Base-by-base conservation (phyloP, 2,113 vertebrate species). In the Alaudala cheleensis region DNA sequence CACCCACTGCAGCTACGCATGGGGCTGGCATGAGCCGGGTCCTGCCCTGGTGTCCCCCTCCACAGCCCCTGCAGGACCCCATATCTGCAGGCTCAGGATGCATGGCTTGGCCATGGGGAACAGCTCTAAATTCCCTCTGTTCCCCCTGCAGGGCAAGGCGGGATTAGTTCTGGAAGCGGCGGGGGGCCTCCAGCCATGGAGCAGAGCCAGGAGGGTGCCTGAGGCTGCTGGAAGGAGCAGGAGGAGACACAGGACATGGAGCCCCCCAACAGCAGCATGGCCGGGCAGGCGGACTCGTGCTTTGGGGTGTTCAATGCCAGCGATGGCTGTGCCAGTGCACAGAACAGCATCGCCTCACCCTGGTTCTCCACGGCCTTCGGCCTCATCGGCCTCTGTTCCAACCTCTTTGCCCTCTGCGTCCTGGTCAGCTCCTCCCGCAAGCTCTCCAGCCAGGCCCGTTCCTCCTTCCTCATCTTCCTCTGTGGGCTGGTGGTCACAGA, bases 391-490 rank as follows among this genome's bases (percentile, higher is more conserved):
- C 97, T 99, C 73, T 96, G 88, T 91, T 99, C 99, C 94, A 99
- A 99, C 95, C 98, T 99, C 93, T 97, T 99, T 1, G 99, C 99
- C 14, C 97, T 99, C 28, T 89, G 98, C 0, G 99, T 98, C 34
- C 97, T 99, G 74, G 50, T 98, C 23, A 98, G 98, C 37, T 97
- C 99, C 5, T 99, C 98, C 78, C 96, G 88, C n/a, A 96, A 81
- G 69, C 97, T 97, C 14, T 91, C 94, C 31, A 98, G 97, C 62
- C 93, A 95, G 3, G 93, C 98, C 1, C 98, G 99, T 10, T 99
- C 99, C 31, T 99, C 98, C 78, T 99, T 99, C 96, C 98, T 99
- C 29, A 97, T 99, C 88, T 98, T 99, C 90, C 98, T 99, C 31
- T 98, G 98, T 0, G 98, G 99, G 67, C 97, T 99, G 86, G 99